A percentile compares a stretch with the other conserved stretches of the same genome.
These are phyloP conservation scores for Dryobates pubescens DNA, from an alignment of 2,797 vertebrate genomes.

Conservation along the genomic window DNA sequence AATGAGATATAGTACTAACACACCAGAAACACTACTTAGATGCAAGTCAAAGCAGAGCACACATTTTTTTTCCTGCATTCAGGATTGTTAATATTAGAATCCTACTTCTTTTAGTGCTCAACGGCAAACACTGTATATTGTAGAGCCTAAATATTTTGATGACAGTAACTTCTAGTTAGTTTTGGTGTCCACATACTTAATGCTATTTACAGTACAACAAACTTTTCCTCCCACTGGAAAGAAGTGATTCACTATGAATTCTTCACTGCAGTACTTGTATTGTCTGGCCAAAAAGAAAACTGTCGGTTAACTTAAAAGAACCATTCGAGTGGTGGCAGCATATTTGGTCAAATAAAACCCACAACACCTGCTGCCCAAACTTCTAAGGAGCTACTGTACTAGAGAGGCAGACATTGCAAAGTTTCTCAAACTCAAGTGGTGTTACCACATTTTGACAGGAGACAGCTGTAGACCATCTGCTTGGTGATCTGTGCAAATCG, in stretches of 20 bases:
- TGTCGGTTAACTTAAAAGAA: background rate
- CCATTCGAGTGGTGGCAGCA: slow-evolving; percentile 35
- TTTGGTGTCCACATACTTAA: slow-evolving; percentile 62
- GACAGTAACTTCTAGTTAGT: slow-evolving; percentile 60
- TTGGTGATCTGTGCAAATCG: background rate
- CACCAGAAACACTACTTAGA: slow-evolving; percentile 45
- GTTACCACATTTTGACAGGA: slow-evolving; percentile 30
- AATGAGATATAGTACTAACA: slow-evolving; percentile 36
- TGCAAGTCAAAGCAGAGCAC: slow-evolving; percentile 56
- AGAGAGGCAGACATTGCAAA: slow-evolving; percentile 44
- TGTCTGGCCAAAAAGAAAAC: slow-evolving; percentile 51
- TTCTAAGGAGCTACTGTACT: slow-evolving; percentile 51
- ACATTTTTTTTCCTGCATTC: slow-evolving; percentile 54
- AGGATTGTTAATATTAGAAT: slow-evolving; percentile 51
- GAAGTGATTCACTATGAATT: slow-evolving; percentile 33
- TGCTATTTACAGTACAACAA: slow-evolving; percentile 66
- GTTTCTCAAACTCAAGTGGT: slow-evolving; percentile 38
- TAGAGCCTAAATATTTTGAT: slow-evolving; percentile 65
- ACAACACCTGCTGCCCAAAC: slow-evolving; percentile 2
- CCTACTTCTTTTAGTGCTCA: slow-evolving; percentile 52
- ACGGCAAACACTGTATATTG: slow-evolving; percentile 54
- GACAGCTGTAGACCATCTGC: background rate
- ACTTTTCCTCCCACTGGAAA: slow-evolving; percentile 51
- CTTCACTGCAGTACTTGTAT: slow-evolving; percentile 51
- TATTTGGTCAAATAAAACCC: slow-evolving; percentile 69